These are phyloP conservation scores for Perdix hodgsoniae DNA, from an alignment of 2,797 vertebrate species.

Conservation along the genomic window DNA sequence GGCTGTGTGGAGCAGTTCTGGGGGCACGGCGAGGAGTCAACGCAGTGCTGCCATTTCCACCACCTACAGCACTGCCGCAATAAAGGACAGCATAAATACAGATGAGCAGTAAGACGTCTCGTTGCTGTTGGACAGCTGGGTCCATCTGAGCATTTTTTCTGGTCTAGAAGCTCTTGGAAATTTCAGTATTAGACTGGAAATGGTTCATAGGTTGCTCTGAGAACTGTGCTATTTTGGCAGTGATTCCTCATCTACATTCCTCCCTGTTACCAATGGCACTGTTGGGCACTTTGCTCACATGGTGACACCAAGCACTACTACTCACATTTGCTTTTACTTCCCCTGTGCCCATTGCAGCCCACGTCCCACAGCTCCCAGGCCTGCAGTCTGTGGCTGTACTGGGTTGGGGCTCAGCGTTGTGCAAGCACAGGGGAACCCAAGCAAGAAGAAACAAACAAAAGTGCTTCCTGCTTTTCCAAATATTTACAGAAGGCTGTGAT, in stretches of 20 bases:
- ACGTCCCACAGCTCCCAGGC: fast-evolving
- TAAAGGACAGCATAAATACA: background rate
- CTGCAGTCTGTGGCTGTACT: background rate
- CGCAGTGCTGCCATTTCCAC: background rate
- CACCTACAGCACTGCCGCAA: background rate
- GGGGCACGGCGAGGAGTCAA: background rate
- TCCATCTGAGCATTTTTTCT: background rate
- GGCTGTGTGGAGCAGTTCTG: background rate
- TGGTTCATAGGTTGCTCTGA: background rate
- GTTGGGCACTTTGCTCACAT: background rate
- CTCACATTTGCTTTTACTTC: background rate
- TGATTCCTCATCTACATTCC: background rate
- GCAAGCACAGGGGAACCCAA: background rate
- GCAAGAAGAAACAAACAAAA: background rate
- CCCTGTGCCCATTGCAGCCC: background rate
- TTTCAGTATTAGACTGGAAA: background rate
- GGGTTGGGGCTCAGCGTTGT: fast-evolving
- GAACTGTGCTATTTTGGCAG: background rate
- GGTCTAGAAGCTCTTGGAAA: background rate
- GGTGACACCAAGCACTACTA: background rate
- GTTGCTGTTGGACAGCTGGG: background rate
- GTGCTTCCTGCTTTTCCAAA: background rate
- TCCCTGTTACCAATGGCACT: background rate
- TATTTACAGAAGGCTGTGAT: background rate
- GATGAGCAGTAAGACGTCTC: background rate